A percentile compares a stretch with the other conserved stretches of the same genome.
Evolutionary conservation across 2,888 invertebrate species (phyloP).

Genomic region (Petrolisthes manimaculis): DNA sequence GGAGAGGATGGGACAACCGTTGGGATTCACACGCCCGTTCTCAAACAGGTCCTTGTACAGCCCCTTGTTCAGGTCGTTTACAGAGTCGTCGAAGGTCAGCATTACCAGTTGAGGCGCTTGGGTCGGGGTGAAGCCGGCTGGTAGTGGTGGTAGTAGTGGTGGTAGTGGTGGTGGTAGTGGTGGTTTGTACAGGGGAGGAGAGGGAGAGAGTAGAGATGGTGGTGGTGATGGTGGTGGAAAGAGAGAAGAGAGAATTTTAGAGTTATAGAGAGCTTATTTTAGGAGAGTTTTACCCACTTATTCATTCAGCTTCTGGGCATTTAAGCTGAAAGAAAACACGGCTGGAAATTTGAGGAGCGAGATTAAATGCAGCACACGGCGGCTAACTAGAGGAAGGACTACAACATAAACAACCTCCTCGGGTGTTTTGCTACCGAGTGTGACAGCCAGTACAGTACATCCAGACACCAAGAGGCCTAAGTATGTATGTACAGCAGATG

Average conservation of each 20-base stretch:
- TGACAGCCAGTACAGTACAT: background rate
- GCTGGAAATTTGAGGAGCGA: background rate
- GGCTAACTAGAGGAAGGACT: background rate
- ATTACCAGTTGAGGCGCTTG: conserved; percentile 91
- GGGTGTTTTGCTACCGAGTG: background rate
- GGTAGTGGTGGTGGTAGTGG: background rate
- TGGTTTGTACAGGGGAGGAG: background rate
- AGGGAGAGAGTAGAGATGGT: background rate
- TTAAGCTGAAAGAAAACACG: conserved; percentile 31
- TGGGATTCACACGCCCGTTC: conserved; percentile 88
- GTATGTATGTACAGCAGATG: conserved; percentile 1
- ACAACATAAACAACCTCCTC: background rate
- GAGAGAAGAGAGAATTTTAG: background rate
- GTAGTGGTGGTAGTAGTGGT: background rate
- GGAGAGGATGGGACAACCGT: conserved; percentile 72
- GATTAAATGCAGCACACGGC: background rate
- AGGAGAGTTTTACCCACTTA: background rate
- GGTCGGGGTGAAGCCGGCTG: conserved; percentile 23
- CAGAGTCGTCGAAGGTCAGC: conserved; percentile 93
- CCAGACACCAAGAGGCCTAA: background rate
- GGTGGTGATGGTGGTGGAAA: background rate
- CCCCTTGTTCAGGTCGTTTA: conserved; percentile 94
- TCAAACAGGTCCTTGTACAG: conserved; percentile 90
- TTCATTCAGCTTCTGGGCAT: too few species aligned
- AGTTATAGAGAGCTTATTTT: conserved; percentile 6